A percentile compares a stretch with the other conserved stretches of the same genome.
phyloP scores from a whole-genome alignment of 2,113 vertebrate genomes.

The Macaca mulatta region DNA sequence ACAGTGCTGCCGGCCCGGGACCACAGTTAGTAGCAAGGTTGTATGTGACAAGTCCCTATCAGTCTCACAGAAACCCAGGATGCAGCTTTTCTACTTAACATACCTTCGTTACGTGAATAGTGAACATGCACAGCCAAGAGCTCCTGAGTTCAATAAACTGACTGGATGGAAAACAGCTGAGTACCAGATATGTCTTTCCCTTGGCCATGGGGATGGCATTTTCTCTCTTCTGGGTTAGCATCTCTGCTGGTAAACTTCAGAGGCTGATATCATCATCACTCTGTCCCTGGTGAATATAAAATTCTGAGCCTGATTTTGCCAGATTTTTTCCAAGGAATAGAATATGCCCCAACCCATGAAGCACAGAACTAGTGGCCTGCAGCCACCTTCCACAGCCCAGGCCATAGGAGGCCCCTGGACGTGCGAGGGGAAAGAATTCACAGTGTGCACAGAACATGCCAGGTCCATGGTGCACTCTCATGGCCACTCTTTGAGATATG shows the following conservation, averaged over 20 bases:
- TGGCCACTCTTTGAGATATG: neutral
- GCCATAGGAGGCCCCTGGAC: too few relatives aligned
- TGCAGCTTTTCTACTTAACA: neutral
- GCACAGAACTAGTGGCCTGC: neutral
- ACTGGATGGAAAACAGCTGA: neutral
- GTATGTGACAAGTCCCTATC: neutral
- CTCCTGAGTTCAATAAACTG: neutral
- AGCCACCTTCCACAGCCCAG: neutral
- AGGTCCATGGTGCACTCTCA: neutral
- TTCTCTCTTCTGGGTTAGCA: neutral
- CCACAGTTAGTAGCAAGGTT: neutral
- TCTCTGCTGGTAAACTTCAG: neutral
- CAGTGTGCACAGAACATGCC: too few relatives aligned
- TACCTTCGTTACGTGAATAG: rapidly evolving
- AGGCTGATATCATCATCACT: neutral
- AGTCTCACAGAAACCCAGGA: neutral
- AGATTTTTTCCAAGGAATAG: neutral
- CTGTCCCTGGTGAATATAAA: neutral
- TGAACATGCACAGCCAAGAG: rapidly evolving
- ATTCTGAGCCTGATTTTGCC: neutral
- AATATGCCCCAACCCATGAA: neutral
- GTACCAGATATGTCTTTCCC: neutral
- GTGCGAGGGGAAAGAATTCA: neutral
- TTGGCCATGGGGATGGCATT: neutral
- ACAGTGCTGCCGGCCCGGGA: neutral